Base-by-base conservation (phyloP, 1,140 invertebrate genomes). In the Riptortus pedestris region DNA sequence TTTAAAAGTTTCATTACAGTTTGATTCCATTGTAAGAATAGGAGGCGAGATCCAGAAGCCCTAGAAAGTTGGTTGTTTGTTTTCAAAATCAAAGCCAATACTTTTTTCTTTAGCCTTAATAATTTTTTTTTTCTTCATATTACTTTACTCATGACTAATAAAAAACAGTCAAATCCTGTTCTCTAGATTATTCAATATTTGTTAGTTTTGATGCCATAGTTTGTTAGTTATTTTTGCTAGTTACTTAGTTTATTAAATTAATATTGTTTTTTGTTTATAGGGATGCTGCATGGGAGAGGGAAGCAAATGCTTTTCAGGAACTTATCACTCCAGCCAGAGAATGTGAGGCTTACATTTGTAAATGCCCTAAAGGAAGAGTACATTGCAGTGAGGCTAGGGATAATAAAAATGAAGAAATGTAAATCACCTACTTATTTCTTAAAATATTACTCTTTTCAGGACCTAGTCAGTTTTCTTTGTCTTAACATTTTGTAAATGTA, bases 181-280 rank as follows among this genome's bases (percentile, higher is more conserved):
- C n/a, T 29, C 2, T 26, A 28, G 27, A 3, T 18, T 31, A 28
- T 16, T 59, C 11, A 59, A 2, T 59, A n/a, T n/a, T n/a, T n/a
- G n/a, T n/a, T n/a, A n/a, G n/a, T n/a, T n/a, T n/a, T n/a, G n/a
- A n/a, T n/a, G n/a, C n/a, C n/a, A n/a, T n/a, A n/a, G n/a, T n/a
- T n/a, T n/a, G n/a, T n/a, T n/a, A n/a, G n/a, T n/a, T n/a, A n/a
- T n/a, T n/a, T n/a, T n/a, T n/a, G n/a, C n/a, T n/a, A n/a, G n/a
- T n/a, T n/a, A n/a, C n/a, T n/a, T n/a, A n/a, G 1, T 59, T 1
- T 16, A 18, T 59, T 29, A 16, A 2, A 59, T 9, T 33, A 28
- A 60, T 31, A n/a, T 33, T 31, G 12, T 31, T n/a, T 18, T 33
- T 20, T 59, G 52, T 61, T 61, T 61, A n/a, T 26, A 61, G 60